phyloP scores from a whole-genome alignment of 2,888 invertebrate genomes.

The Argyresthia albistria region DNA sequence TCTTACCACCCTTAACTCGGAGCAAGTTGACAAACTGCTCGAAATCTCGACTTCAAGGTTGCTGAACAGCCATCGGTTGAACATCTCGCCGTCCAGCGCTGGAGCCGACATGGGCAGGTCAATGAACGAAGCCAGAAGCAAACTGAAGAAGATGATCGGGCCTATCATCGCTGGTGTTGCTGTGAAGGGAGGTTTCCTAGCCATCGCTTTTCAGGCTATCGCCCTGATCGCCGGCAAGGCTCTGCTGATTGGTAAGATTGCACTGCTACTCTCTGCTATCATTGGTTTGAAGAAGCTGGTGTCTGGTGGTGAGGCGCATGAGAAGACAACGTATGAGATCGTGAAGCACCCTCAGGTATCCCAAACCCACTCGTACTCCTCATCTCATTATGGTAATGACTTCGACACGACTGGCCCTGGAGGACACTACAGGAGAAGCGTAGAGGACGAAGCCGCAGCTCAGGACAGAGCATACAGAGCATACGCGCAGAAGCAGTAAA shows the following conservation, averaged over 20 bases:
- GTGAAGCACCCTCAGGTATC: constrained; percentile 89
- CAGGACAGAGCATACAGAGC: constrained; percentile 76
- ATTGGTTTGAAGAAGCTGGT: constrained; percentile 87
- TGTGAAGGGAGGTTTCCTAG: constrained; percentile 80
- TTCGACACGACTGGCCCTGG: constrained; percentile 72
- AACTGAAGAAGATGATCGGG: constrained; percentile 76
- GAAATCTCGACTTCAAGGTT: constrained; percentile 70
- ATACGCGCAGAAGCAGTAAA: constrained; percentile 53
- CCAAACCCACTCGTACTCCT: constrained; percentile 83
- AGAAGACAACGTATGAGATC: constrained; percentile 88
- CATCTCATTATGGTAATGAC: constrained; percentile 77
- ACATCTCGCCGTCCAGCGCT: constrained; percentile 56
- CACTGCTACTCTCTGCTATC: constrained; percentile 82
- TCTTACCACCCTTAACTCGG: constrained; percentile 71
- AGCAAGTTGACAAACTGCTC: constrained; percentile 74
- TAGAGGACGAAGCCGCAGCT: constrained; percentile 73
- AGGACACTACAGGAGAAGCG: constrained; percentile 73
- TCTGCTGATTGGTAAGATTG: constrained; percentile 87
- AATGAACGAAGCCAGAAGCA: constrained; percentile 69
- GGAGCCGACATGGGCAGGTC: constrained; percentile 59
- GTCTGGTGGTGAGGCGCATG: constrained; percentile 75
- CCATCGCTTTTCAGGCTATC: constrained; percentile 82
- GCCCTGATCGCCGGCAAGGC: constrained; percentile 86
- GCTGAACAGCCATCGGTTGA: constrained; percentile 73
- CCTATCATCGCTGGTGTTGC: constrained; percentile 79